These are phyloP conservation scores for Nephrocerus scutellatus DNA, from an alignment of 2,888 invertebrate species.

Conservation along the genomic window DNA sequence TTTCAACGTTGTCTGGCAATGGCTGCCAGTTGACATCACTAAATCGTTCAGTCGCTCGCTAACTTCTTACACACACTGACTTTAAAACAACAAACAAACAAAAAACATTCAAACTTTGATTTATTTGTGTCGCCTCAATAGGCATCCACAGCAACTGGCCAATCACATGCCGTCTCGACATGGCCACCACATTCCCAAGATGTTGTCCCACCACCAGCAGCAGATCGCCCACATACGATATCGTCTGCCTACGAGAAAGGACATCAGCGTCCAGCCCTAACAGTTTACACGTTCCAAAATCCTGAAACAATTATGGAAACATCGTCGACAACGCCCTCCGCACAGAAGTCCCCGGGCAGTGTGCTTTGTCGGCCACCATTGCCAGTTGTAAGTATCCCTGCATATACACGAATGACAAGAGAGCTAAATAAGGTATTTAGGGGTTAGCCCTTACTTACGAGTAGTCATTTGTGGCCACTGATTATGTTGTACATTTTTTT, in stretches of 20 bases:
- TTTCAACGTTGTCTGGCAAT: too few species aligned
- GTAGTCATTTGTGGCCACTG: too few species aligned
- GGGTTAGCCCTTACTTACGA: too few species aligned
- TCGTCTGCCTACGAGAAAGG: slow-evolving; percentile 83
- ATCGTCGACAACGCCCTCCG: slow-evolving; percentile 30
- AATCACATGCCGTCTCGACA: slow-evolving; percentile 47
- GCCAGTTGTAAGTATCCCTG: slow-evolving; percentile 56
- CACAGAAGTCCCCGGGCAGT: slow-evolving; percentile 51
- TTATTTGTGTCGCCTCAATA: slow-evolving; percentile 29
- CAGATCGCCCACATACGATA: slow-evolving; percentile 86
- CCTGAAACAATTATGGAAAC: slow-evolving; percentile 53
- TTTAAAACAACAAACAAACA: too few species aligned
- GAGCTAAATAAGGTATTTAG: too few species aligned
- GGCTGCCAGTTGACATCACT: neutral
- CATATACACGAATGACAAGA: too few species aligned
- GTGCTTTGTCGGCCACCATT: slow-evolving; percentile 60
- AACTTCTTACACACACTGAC: too few species aligned
- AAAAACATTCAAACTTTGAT: slow-evolving; percentile 5
- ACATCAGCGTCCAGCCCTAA: slow-evolving; percentile 78
- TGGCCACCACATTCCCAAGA: slow-evolving; percentile 50
- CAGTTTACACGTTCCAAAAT: slow-evolving; percentile 81
- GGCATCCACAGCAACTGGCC: slow-evolving; percentile 51
- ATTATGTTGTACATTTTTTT: too few species aligned
- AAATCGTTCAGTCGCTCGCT: too few species aligned
- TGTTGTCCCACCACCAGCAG: slow-evolving; percentile 51